Conservation (phyloP, 2,797 vertebrate species). For the Sebastes iracundus region DNA sequence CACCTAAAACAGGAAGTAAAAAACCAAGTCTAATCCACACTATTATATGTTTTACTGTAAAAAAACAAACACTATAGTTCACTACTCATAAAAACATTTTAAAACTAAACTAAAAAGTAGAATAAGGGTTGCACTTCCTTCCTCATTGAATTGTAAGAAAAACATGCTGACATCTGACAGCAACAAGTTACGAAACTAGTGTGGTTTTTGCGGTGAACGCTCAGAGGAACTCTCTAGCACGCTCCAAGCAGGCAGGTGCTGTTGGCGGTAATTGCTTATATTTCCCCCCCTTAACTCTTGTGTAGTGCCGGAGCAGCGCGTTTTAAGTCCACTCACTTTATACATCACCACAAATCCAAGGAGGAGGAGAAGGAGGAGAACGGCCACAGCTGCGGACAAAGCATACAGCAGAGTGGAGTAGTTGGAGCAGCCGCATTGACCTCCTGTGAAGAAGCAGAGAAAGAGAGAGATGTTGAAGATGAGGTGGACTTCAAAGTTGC, state of each 20-base stretch:
- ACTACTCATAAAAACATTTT: rapidly evolving
- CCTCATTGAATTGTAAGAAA: not conserved
- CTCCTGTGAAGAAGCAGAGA: conserved; percentile 42
- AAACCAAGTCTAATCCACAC: not conserved
- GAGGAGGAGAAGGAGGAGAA: conserved; percentile 63
- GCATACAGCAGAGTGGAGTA: conserved; percentile 74
- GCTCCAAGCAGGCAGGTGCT: conserved; percentile 44
- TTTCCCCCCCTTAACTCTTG: not conserved
- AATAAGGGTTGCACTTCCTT: not conserved
- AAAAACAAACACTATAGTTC: not conserved
- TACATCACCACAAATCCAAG: conserved; percentile 20
- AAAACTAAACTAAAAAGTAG: not conserved
- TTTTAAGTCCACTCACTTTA: conserved; percentile 63
- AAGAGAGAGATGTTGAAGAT: not conserved
- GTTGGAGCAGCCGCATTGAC: conserved; percentile 58
- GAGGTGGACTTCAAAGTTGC: not conserved
- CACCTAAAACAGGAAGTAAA: not conserved
- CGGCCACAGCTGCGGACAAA: conserved; percentile 65
- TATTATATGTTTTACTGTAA: rapidly evolving
- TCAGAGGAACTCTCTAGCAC: conserved; percentile 40
- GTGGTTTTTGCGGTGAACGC: conserved; percentile 61
- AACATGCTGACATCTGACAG: conserved; percentile 25
- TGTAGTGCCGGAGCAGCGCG: not conserved
- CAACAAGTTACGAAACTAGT: conserved; percentile 43
- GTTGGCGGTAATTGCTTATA: not conserved